Base-by-base conservation (phyloP, 2,888 invertebrate genomes). In the Cartodere bifasciata region DNA sequence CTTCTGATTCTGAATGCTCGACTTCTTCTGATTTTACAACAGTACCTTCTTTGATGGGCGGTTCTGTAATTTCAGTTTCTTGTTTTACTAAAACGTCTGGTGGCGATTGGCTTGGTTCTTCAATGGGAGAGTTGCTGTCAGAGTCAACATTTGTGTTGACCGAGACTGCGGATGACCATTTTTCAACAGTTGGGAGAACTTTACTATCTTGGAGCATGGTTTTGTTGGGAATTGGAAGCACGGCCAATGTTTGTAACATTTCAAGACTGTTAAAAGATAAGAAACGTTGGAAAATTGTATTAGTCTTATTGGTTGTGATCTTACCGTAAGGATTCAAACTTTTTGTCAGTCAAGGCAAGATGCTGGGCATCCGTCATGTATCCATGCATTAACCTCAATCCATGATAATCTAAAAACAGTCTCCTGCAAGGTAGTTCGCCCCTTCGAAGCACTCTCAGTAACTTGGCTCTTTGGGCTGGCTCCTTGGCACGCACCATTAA, bases 401-500 rank as follows among this genome's bases (percentile, higher is more conserved):
- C 95, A 50, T 94, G 88, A 61, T 94, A 94, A 64, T 88, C 88
- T 32, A 90, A 70, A 64, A 95, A 94, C 38, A 94, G 67, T 10
- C 88, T 64, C 6, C 84, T 70, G 52, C 87, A 88, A 0, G 87
- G 81, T 46, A 82, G 63, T 53, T 85, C 86, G 0, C 84, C 84
- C 36, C 72, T 73, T 34, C 83, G 72, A 35, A 95, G 65, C 21
- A 94, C 67, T 9, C 78, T 68, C 41, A 95, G 63, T 3, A 95
- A 61, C 34, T 81, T 72, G 38, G 71, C 65, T 39, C 90, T 72
- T 26, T 86, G 81, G 41, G 75, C 72, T 3, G 75, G 64, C 38
- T 84, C 76, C 63, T 91, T 87, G 2, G 88, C 90, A 5, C 94
- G 74, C 12, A 95, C 88, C 76, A 95, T 90, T 34, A 92, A 70